These are phyloP conservation scores for Amphiprion percula DNA, from an alignment of 2,113 vertebrate species.

Conservation along the genomic window DNA sequence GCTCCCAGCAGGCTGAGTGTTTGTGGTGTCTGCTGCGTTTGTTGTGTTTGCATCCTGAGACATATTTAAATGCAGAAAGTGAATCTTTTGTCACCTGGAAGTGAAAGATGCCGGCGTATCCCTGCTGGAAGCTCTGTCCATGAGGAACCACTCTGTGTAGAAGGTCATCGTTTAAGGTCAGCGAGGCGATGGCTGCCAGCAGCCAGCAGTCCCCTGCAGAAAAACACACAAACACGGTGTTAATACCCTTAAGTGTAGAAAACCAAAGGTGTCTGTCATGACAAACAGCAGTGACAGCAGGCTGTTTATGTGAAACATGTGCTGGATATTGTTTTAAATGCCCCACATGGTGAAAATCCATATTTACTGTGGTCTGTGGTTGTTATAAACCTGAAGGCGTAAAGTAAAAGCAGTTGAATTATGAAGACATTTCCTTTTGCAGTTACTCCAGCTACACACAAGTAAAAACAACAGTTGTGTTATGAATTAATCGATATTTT, in stretches of 20 bases:
- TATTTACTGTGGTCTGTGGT: too few relatives aligned
- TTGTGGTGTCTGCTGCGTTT: not conserved
- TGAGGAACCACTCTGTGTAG: slow-evolving; percentile 92
- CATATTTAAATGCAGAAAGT: not conserved
- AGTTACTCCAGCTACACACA: too few relatives aligned
- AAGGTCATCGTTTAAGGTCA: slow-evolving; percentile 82
- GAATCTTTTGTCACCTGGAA: slow-evolving; percentile 80
- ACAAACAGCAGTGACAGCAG: too few relatives aligned
- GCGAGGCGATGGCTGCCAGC: slow-evolving; percentile 84
- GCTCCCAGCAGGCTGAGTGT: too few relatives aligned
- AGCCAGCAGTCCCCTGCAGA: slow-evolving; percentile 85
- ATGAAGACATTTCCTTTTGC: too few relatives aligned
- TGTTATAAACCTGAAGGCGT: too few relatives aligned
- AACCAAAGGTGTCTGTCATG: too few relatives aligned
- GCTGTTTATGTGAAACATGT: not conserved
- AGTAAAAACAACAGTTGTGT: too few relatives aligned
- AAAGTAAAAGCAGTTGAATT: too few relatives aligned
- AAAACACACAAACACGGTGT: not conserved
- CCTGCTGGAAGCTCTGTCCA: slow-evolving; percentile 88
- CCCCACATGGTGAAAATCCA: too few relatives aligned
- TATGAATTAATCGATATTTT: too few relatives aligned
- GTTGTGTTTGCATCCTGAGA: not conserved
- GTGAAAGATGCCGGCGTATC: slow-evolving; percentile 94
- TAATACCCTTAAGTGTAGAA: too few relatives aligned
- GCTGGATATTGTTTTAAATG: not conserved